These are phyloP conservation scores for Sinohyriopsis cumingii DNA, from an alignment of 2,888 invertebrate genomes.

Conservation along the genomic window DNA sequence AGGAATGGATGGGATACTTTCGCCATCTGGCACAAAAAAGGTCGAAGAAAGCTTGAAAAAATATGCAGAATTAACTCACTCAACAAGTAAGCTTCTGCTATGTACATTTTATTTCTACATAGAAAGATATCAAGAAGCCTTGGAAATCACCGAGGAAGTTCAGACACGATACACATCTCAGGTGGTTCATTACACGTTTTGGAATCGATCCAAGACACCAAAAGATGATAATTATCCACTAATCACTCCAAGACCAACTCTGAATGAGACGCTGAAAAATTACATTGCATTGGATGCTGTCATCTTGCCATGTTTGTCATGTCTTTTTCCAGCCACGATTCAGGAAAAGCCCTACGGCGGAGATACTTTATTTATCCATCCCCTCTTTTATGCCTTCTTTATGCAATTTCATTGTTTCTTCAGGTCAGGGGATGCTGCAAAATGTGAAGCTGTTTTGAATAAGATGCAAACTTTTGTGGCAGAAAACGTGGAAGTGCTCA, in stretches of 20 bases:
- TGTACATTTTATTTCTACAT: background rate
- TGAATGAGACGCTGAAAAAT: background rate
- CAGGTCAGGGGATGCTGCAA: background rate
- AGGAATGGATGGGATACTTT: no score
- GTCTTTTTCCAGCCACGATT: slow-evolving; percentile 1
- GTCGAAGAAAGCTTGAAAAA: no score
- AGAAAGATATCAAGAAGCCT: background rate
- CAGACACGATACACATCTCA: background rate
- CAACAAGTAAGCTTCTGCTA: background rate
- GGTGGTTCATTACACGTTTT: slow-evolving; percentile 6
- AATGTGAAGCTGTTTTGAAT: no score
- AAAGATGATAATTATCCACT: slow-evolving; percentile 5
- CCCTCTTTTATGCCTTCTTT: background rate
- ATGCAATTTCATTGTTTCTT: slow-evolving; percentile 1
- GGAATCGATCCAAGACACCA: slow-evolving; percentile 5
- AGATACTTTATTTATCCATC: slow-evolving; percentile 2
- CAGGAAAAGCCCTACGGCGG: background rate
- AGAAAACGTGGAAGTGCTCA: no score
- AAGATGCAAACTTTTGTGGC: no score
- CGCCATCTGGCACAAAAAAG: no score
- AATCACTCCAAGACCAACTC: background rate
- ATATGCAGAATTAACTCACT: no score
- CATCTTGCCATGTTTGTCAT: background rate
- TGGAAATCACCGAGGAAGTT: slow-evolving; percentile 1
- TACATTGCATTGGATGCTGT: slow-evolving; percentile 6